Evolutionary conservation across 2,888 invertebrate genomes (phyloP).

Genomic region (Empis stercorea): DNA sequence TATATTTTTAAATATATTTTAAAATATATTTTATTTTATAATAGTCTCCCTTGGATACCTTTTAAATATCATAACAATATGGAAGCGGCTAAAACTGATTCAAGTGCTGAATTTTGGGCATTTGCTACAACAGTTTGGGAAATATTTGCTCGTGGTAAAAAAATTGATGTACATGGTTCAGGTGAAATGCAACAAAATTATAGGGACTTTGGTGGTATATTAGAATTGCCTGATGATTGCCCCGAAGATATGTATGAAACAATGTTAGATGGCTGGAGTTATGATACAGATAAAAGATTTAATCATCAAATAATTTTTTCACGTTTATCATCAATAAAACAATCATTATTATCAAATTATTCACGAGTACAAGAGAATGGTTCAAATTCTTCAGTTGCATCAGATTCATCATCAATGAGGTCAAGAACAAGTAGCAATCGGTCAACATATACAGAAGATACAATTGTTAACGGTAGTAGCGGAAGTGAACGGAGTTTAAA

Average conservation of each 20-base stretch:
- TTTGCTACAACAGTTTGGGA: conserved; percentile 88
- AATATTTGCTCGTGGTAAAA: conserved; percentile 68
- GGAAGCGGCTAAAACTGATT: conserved; percentile 49
- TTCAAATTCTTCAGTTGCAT: conserved; percentile 11
- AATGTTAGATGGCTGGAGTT: conserved; percentile 78
- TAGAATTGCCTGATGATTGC: conserved; percentile 57
- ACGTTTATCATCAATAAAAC: conserved; percentile 22
- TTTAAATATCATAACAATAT: conserved; percentile 64
- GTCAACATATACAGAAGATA: conserved; percentile 8
- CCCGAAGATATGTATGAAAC: conserved; percentile 61
- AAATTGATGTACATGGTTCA: conserved; percentile 27
- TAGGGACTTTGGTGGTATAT: conserved; percentile 40
- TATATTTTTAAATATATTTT: not conserved
- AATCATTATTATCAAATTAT: conserved; percentile 16
- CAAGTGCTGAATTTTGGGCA: conserved; percentile 78
- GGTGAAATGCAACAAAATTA: conserved; percentile 20
- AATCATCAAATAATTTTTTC: conserved; percentile 69
- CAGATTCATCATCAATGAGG: conserved; percentile 10
- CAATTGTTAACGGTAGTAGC: conserved; percentile 9
- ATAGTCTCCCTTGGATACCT: conserved; percentile 81
- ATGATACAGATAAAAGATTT: conserved; percentile 54
- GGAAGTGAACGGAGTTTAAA: conserved; percentile 7
- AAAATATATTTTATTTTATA: conserved; percentile 5
- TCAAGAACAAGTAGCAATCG: conserved; percentile 5
- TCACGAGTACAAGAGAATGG: conserved; percentile 11